Evolutionary conservation across 2,888 invertebrate species (phyloP).

Genomic region (Acronicta aceris): DNA sequence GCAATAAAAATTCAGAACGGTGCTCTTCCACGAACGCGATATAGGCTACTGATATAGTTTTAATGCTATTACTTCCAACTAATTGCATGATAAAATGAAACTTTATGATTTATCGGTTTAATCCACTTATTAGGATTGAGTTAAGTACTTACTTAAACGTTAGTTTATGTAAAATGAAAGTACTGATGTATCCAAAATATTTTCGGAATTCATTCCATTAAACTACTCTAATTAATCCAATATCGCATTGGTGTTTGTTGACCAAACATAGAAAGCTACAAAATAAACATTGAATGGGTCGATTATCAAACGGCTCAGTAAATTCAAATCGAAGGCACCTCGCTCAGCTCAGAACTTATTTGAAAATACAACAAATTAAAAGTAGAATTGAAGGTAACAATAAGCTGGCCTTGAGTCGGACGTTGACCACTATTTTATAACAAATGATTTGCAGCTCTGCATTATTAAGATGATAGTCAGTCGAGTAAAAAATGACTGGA

Average conservation of each 20-base stretch:
- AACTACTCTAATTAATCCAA: background rate
- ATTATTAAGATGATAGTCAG: conserved; percentile 77
- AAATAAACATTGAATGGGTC: conserved; percentile 19
- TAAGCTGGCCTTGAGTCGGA: conserved; percentile 74
- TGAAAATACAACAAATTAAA: conserved; percentile 51
- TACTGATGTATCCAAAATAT: conserved; percentile 1
- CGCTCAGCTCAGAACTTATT: conserved; percentile 28
- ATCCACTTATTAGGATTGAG: conserved; percentile 11
- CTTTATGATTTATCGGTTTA: conserved; percentile 40
- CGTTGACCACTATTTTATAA: conserved; percentile 73
- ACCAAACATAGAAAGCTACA: conserved; percentile 28
- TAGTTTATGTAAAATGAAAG: background rate
- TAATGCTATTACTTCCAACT: conserved; percentile 65
- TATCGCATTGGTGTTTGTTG: conserved; percentile 17
- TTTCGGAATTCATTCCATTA: background rate
- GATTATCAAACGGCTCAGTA: conserved; percentile 18
- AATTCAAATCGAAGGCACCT: conserved; percentile 17
- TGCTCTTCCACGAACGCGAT: conserved; percentile 69
- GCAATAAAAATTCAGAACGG: conserved; percentile 80
- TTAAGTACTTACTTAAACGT: conserved; percentile 3
- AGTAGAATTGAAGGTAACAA: conserved; percentile 64
- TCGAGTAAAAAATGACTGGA: conserved; percentile 70
- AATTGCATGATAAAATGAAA: conserved; percentile 62
- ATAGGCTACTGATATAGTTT: conserved; percentile 66
- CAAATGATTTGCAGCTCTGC: conserved; percentile 75